These are phyloP conservation scores for Diabrotica balteata DNA, from an alignment of 2,888 invertebrate species.

Conservation along the genomic window DNA sequence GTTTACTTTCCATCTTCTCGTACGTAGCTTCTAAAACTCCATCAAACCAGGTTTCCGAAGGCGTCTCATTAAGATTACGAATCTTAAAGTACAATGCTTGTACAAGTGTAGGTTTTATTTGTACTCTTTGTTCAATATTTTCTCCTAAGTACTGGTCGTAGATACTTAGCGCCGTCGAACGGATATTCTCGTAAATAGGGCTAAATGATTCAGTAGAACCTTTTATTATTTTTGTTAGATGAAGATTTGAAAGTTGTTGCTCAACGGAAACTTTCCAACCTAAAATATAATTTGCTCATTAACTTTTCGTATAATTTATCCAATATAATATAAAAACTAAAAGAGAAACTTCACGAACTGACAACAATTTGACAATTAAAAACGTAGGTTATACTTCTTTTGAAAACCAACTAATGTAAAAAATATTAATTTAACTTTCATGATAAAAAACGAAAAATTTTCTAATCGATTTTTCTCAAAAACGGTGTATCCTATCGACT, in stretches of 20 bases:
- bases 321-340: no score
- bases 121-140: slow-evolving; percentile 70
- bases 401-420: no score
- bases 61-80: slow-evolving; percentile 65
- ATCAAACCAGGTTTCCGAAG: slow-evolving; percentile 82
- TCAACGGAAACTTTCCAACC: slow-evolving; percentile 75
- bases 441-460: no score
- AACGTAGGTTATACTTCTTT: no score
- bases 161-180: slow-evolving; percentile 76
- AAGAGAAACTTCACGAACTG: no score
- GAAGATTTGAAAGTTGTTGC: slow-evolving; percentile 70
- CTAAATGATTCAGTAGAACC: slow-evolving; percentile 57
- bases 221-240: slow-evolving; percentile 61
- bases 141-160: slow-evolving; percentile 80
- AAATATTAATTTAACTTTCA: no score
- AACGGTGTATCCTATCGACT: no score
- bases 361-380: no score
- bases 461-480: no score
- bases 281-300: slow-evolving; percentile 39
- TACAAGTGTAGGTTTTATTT: slow-evolving; percentile 68
- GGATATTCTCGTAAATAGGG: slow-evolving; percentile 56
- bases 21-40: slow-evolving; percentile 77
- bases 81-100: slow-evolving; percentile 69
- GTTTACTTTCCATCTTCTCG: slow-evolving; percentile 68
- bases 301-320: no score